Evolutionary conservation across 1,140 invertebrate genomes (phyloP), one percentile per base, ranked within the genome.

Genomic region (Chlorops oryzae): DNA sequence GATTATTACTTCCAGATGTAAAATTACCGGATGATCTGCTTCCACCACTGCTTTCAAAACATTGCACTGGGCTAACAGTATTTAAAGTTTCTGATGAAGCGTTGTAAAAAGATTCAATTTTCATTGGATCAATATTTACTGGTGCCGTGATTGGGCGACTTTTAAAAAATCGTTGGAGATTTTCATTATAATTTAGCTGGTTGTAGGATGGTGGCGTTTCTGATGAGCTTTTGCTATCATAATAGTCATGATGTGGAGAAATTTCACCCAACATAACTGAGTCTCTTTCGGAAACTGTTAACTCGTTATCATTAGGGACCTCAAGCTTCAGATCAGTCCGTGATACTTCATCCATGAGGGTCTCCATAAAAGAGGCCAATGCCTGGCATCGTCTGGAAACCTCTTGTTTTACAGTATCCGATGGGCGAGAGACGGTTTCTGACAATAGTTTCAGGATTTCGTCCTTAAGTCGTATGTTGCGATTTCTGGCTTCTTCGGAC

Each of bases 151-250:
- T 80, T 3, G 86, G 84, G 60, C 89, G 83, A 67, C 87, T 90
- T 61, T 86, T 83, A 73, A 91, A 92, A 71, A 90, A 92, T 58
- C 88, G 80, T 67, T 88, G 80, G 34, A 93, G 79, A 60, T 87
- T 92, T 64, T 92, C 87, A 62, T 88, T 87, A 65, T 90, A 92
- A 74, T 91, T 92, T 5, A 92, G 75, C 63, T 92, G 87, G 64
- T 85, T 88, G 73, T 91, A 92, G 59, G 86, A 90, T 5, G 87
- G 81, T 22, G 85, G 86, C 18, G 87, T 89, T 61, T 87, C 87
- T 1, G 83, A 84, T 17, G 86, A 89, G 4, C 85, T 86, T 71
- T 88, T 88, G 63, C 86, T 88, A 65, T 88, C 86, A 64, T 78
- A 82, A 65, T 84, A 81, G 47, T 89, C 86, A 61, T 88, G 86